Percentiles rank a stretch among this genome's conserved stretches.
Evolutionary conservation across 1,140 invertebrate species (phyloP).

Genomic region (Phenacoccus solenopsis): DNA sequence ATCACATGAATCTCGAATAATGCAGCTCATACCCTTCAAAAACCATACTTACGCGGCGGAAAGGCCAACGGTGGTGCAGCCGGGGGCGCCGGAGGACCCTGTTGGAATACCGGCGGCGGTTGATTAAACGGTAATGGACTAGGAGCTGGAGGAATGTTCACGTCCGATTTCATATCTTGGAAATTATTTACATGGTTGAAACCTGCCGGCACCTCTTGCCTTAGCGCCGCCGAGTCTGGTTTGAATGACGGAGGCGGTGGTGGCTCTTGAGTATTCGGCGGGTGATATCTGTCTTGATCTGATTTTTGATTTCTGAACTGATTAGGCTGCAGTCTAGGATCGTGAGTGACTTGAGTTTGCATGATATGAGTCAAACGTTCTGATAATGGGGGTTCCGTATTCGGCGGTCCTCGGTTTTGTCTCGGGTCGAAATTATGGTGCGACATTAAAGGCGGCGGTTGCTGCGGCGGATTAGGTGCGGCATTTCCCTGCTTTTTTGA

Average conservation of each 20-base stretch:
- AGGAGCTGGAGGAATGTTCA: neutral
- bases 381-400: neutral
- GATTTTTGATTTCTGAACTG: neutral
- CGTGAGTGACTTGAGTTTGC: neutral
- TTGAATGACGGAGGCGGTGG: neutral
- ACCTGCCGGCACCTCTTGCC: neutral
- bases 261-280: neutral
- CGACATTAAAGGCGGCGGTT: neutral
- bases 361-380: slow-evolving; percentile 1
- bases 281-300: slow-evolving; percentile 1
- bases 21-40: too few relatives aligned
- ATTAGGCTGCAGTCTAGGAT: neutral
- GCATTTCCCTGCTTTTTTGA: neutral
- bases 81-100: slow-evolving; percentile 6
- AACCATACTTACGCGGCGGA: slow-evolving; percentile 18
- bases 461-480: slow-evolving; percentile 10
- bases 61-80: slow-evolving; percentile 16
- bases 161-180: neutral
- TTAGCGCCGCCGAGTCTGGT: neutral
- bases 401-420: neutral
- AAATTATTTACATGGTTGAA: neutral
- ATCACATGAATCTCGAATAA: too few relatives aligned
- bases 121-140: slow-evolving; percentile 20
- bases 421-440: slow-evolving; percentile 5
- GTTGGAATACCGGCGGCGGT: slow-evolving; percentile 19